Conservation (phyloP, 2,888 invertebrate species). For the Hirtodrosophila cameraria region DNA sequence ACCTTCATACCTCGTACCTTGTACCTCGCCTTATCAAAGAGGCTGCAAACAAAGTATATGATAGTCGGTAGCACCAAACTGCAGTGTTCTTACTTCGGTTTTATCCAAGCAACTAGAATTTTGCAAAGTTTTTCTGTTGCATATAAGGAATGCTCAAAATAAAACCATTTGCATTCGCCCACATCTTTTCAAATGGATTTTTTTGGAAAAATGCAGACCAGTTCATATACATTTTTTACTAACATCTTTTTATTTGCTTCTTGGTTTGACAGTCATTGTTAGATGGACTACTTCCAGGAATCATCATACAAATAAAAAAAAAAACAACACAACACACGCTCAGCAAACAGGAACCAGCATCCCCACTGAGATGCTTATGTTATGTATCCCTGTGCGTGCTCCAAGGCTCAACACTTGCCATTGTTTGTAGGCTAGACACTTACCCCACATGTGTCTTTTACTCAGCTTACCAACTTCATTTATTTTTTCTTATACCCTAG, state of each 20-base stretch:
- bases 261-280: conserved; percentile 17
- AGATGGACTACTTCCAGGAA: conserved; percentile 20
- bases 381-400: conserved; percentile 26
- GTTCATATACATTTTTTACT: conserved; percentile 2
- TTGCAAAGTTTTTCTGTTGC: conserved; percentile 1
- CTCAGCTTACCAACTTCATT: conserved; percentile 10
- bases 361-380: conserved; percentile 41
- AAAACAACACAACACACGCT: no score
- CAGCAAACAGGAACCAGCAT: conserved; percentile 14
- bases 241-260: conserved; percentile 28
- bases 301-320: conserved; percentile 7
- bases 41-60: no score
- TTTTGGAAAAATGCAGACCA: not conserved
- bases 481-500: not conserved
- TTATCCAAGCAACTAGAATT: not conserved
- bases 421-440: conserved; percentile 1
- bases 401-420: conserved; percentile 11
- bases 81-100: no score
- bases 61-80: no score
- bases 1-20: no score
- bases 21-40: no score
- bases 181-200: conserved; percentile 10
- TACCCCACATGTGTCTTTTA: not conserved
- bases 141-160: conserved; percentile 12
- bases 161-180: conserved; percentile 34